Percentiles rank a stretch among this genome's conserved stretches.
Conservation (phyloP, 2,888 invertebrate genomes). For the Monochamus alternatus region DNA sequence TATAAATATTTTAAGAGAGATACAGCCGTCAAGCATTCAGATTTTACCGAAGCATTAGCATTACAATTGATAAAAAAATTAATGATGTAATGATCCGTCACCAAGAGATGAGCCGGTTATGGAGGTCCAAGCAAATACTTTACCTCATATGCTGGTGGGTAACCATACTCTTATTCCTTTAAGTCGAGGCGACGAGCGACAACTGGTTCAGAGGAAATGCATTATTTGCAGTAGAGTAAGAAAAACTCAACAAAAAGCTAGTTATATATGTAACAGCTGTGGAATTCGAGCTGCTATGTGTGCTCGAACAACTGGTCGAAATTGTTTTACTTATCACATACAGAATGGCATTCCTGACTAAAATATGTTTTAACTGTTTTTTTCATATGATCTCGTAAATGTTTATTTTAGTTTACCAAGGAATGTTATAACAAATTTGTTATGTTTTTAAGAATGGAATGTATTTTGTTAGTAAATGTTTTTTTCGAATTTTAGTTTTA, state of each 20-base stretch:
- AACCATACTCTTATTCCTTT: constrained; percentile 10
- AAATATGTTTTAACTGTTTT: no score
- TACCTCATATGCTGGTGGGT: constrained; percentile 1
- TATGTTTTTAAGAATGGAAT: no score
- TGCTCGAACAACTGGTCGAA: no score
- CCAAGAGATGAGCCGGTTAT: neutral
- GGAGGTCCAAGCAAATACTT: neutral
- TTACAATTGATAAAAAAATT: constrained; percentile 33
- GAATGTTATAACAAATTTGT: no score
- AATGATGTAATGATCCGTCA: neutral
- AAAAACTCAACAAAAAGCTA: neutral
- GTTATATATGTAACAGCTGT: no score
- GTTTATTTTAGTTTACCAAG: no score
- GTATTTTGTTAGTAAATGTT: no score
- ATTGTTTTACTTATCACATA: no score
- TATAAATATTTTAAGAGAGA: constrained; percentile 38
- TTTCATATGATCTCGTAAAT: no score
- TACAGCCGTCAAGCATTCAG: constrained; percentile 23
- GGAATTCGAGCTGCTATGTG: no score
- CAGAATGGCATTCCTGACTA: no score
- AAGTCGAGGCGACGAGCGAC: neutral
- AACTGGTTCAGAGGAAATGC: constrained; percentile 18
- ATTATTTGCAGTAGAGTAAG: constrained; percentile 11
- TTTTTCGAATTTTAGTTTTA: no score
- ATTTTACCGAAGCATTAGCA: constrained; percentile 37